Conservation (phyloP, 35 echinoderm and acorn worm genomes). For the Ptychodera flava region DNA sequence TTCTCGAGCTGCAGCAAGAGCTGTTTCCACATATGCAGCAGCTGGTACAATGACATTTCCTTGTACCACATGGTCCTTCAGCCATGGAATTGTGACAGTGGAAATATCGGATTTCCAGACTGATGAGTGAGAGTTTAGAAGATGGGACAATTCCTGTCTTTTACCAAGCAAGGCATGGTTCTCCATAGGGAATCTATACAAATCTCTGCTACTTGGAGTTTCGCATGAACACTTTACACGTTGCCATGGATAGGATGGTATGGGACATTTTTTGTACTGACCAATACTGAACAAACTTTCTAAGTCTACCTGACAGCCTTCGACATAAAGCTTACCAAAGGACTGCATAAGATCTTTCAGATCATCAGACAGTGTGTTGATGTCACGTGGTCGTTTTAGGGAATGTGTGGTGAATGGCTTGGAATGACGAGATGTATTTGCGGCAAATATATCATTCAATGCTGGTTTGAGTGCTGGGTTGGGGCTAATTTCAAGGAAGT, state of each 20-base stretch:
- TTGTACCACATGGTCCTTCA: slow-evolving; percentile 91
- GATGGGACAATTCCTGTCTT: slow-evolving; percentile 54
- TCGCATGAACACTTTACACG: neutral
- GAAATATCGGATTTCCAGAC: slow-evolving; percentile 76
- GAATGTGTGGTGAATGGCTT: slow-evolving; percentile 6
- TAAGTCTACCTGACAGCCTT: neutral
- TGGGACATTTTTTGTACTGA: neutral
- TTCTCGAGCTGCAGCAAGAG: slow-evolving; percentile 52
- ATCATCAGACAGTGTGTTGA: neutral
- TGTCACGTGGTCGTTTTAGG: slow-evolving; percentile 8
- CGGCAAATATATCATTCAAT: slow-evolving; percentile 19
- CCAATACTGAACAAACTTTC: neutral
- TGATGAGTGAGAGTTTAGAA: slow-evolving; percentile 47
- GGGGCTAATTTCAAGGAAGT: slow-evolving; percentile 46
- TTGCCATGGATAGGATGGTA: slow-evolving; percentile 22
- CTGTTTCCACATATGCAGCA: slow-evolving; percentile 79
- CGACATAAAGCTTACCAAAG: neutral
- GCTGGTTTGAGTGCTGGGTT: slow-evolving; percentile 34
- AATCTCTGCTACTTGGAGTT: slow-evolving; percentile 34
- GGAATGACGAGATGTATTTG: neutral
- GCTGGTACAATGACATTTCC: slow-evolving; percentile 88
- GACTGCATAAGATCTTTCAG: neutral
- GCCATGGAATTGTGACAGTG: slow-evolving; percentile 63
- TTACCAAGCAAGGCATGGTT: slow-evolving; percentile 85
- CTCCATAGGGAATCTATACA: slow-evolving; percentile 77